Base-by-base conservation (phyloP, 1,140 invertebrate species). In the Tenebrio molitor region DNA sequence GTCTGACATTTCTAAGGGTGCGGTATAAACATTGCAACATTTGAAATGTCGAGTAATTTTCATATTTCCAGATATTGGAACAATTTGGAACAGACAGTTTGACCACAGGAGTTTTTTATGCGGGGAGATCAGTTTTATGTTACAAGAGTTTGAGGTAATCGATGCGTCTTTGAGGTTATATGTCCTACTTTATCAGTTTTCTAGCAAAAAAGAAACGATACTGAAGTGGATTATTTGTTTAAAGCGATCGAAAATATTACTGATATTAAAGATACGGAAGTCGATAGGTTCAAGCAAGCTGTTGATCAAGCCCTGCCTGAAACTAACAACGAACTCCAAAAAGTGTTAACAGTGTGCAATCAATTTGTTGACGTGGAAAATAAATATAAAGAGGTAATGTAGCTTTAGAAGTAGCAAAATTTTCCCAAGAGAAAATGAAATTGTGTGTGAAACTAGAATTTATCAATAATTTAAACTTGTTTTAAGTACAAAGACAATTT, bases 91-190 rank as follows among this genome's bases (percentile, higher is more conserved):
- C 74, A 87, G 93, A 82, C 85, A 95, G 70, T 94, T 95, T 86
- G 92, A 95, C 83, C 93, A 95, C 80, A 88, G 90, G 68, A 91
- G 92, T 15, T 94, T 95, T 83, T 81, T 95, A 44, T 91, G 89
- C 84, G 92, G 93, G 66, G 94, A 95, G 88, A 91, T 95, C 71
- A 91, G 91, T 76, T 91, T 88, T 84, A 92, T 94, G 84, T 80
- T 94, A 4, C 90, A 89, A 75, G 93, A 95, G 84, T 95, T 95
- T 84, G 93, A 95, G 87, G 92, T 93, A 87, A 69, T 25, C 41
- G 69, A 7, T 14, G 19, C 62, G 23, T 42, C 46, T 74, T 46
- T 74, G 14, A 68, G 46, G 44, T 71, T 36, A 62, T 58, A 71
- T 44, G 34, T 17, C 29, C 23, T 2, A 70, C 19, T 74, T 34